Evolutionary conservation across 2,888 invertebrate genomes (phyloP), one percentile per base, ranked within the genome.

Genomic region (Xylota segnis): DNA sequence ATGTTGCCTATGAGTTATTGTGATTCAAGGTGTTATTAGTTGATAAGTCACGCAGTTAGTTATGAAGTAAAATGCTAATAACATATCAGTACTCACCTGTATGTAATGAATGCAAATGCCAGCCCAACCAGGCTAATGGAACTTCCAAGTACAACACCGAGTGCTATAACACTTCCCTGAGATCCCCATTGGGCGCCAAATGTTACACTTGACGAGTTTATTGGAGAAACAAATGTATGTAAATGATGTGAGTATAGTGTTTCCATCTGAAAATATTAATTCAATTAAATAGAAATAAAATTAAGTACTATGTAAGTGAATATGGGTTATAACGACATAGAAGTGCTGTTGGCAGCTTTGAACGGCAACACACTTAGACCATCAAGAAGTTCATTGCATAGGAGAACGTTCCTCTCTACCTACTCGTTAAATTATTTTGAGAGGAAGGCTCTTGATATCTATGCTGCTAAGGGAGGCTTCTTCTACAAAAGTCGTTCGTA

Each of bases 91-190:
- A 86, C 72, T 82, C 91, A 95, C 95, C 95, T 95, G 93, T 95
- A 95, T 2, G 95, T 95, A 88, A 95, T 95, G 92, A 95, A 95
- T 84, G 95, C 95, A 90, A 95, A 95, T 58, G 95, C 95, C 52
- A 95, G 93, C 18, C 95, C 95, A 37, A 95, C 95, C 70, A 95
- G 92, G 40, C 95, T 95, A 56, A 95, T 92, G 89, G 95, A 95
- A 89, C 95, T 95, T 40, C 95, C 94, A 10, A 95, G 92, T 7
- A 95, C 94, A 56, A 95, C 95, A 88, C 95, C 93, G 56, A 95
- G 92, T 10, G 95, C 95, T 61, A 95, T 92, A 74, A 95, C 93
- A 86, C 94, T 94, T 88, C 94, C 94, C 90, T 94, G 94, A 74
- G 93, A 93, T 56, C 89, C 89, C 89, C 89, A 89, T 87, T 89